These are phyloP conservation scores for Gorsachius magnificus DNA, from an alignment of 2,797 vertebrate species.

Conservation along the genomic window DNA sequence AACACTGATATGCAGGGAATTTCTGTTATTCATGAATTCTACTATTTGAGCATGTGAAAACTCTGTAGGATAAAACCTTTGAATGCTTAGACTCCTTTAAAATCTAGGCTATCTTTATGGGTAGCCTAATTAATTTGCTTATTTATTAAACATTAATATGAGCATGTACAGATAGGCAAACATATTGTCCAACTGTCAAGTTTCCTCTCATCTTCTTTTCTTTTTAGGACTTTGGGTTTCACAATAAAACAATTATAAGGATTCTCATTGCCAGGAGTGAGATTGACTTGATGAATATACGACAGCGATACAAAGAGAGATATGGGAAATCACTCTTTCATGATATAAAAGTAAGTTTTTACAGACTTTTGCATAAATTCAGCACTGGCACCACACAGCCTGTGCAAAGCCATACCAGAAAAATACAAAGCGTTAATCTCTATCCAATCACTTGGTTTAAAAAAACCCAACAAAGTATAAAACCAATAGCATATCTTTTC, in stretches of 20 bases:
- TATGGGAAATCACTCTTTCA: slow-evolving; percentile 80
- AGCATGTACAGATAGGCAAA: background rate
- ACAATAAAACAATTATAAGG: slow-evolving; percentile 82
- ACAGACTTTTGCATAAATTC: background rate
- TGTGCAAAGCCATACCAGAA: background rate
- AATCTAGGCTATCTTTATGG: background rate
- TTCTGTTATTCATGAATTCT: background rate
- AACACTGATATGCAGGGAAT: background rate
- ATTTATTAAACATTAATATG: background rate
- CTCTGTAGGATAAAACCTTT: background rate
- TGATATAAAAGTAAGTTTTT: slow-evolving; percentile 78
- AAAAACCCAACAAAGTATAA: background rate
- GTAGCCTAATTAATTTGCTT: background rate
- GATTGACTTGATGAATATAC: slow-evolving; percentile 78
- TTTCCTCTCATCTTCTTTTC: background rate
- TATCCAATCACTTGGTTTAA: background rate
- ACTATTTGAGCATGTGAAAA: background rate
- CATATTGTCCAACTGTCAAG: background rate
- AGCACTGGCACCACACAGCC: background rate
- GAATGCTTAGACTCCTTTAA: background rate
- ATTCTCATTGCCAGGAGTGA: slow-evolving; percentile 80
- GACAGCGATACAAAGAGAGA: slow-evolving; percentile 77
- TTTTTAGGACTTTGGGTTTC: slow-evolving; percentile 80
- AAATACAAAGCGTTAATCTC: background rate
- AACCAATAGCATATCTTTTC: background rate